Base-by-base conservation (phyloP, 2,888 invertebrate species). In the Altica lythri region DNA sequence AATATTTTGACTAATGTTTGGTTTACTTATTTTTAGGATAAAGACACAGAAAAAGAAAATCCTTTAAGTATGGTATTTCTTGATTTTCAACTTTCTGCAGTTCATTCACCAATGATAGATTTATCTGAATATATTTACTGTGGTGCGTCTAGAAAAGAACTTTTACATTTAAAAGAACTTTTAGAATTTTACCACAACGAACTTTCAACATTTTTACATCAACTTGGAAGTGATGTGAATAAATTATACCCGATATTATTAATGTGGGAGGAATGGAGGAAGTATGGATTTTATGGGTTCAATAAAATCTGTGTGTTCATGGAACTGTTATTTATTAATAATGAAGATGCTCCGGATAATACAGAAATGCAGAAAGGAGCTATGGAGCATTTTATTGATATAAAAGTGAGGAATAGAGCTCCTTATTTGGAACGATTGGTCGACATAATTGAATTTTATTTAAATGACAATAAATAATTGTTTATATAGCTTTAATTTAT, bases 101-200 rank as follows among this genome's bases (percentile, higher is more conserved):
- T 59, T 1, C 48, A 38, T 5, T 62, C 65, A 16, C 68, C 69
- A 1, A 67, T 61, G 2, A 5, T 22, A 6, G 74, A 75, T 50
- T 34, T 75, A 25, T 50, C 66, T 2, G 66, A 71, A 27, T 32
- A 10, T 12, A 10, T 9, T 9, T 32, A 32, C 12, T 6, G 10
- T 8, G 32, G 12, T 8, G 14, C 14, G 12, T 32, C 32, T 2
- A 32, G 12, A 14, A 32, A 32, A 1, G 32, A 32, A 12, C 2
- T 32, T 4, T 12, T 12, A 2, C 32, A 32, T 12, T 32, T 32
- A 9, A 14, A 32, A 12, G 66, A 29, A 57, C 65, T 25, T n/a
- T 25, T 73, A 4, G 51, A 66, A 9, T 52, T 63, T 22, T 75
- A 75, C 53, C 62, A 73, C 48, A 51, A 64, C 10, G 61, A 66